These are phyloP conservation scores for Lycocerus yunnanus DNA, from an alignment of 2,888 invertebrate species.

Conservation along the genomic window DNA sequence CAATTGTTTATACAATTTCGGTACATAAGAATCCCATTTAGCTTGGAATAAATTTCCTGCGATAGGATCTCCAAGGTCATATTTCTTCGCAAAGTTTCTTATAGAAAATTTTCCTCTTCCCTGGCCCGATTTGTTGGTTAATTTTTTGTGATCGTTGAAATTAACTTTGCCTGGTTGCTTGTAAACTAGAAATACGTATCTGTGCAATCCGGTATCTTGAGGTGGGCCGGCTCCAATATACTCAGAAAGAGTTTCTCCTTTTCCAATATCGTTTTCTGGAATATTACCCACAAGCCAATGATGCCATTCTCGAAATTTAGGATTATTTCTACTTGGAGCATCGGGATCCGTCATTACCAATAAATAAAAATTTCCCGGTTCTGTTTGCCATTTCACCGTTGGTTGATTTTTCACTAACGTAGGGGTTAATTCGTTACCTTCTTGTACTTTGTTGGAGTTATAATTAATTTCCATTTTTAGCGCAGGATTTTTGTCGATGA, in stretches of 20 bases:
- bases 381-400: constrained; percentile 43
- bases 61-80: constrained; percentile 37
- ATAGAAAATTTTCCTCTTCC: constrained; percentile 39
- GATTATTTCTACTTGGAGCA: constrained; percentile 72
- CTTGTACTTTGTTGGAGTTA: constrained; percentile 31
- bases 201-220: constrained; percentile 71
- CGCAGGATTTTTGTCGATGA: constrained; percentile 32
- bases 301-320: constrained; percentile 74
- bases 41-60: constrained; percentile 43
- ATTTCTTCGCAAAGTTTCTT: constrained; percentile 37
- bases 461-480: constrained; percentile 28
- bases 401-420: constrained; percentile 45
- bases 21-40: constrained; percentile 36
- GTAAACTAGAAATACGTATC: constrained; percentile 70
- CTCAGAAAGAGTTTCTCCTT: constrained; percentile 70
- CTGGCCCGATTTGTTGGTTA: constrained; percentile 40
- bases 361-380: constrained; percentile 42
- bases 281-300: constrained; percentile 82
- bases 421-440: constrained; percentile 43
- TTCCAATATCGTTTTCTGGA: constrained; percentile 61
- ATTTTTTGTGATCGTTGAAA: constrained; percentile 40
- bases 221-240: constrained; percentile 74
- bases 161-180: constrained; percentile 45
- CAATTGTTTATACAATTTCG: constrained; percentile 23
- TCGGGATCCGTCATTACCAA: constrained; percentile 71